Percentiles rank a stretch among this genome's conserved stretches.
These are phyloP conservation scores for Microplitis mediator DNA, from an alignment of 1,140 invertebrate species.

Conservation along the genomic window DNA sequence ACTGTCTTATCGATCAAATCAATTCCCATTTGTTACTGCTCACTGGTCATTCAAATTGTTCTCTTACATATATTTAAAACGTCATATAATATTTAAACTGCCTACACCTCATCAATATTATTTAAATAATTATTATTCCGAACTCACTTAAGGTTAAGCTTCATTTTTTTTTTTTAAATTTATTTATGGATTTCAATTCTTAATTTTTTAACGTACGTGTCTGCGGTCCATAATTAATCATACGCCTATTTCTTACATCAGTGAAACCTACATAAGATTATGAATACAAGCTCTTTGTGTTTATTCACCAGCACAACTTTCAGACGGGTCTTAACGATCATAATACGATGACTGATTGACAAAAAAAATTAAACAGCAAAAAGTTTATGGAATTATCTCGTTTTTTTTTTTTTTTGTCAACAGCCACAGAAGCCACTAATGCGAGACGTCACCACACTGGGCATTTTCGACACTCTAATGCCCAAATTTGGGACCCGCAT, in stretches of 20 bases:
- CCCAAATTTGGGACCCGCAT: slow-evolving; percentile 75
- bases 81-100: too few species aligned
- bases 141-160: background rate
- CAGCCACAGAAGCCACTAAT: slow-evolving; percentile 38
- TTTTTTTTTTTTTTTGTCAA: slow-evolving; percentile 15
- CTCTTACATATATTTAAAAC: too few species aligned
- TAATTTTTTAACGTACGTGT: too few species aligned
- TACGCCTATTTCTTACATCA: background rate
- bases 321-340: background rate
- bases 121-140: too few species aligned
- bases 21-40: slow-evolving; percentile 18
- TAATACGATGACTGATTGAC: background rate
- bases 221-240: background rate
- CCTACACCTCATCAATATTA: too few species aligned
- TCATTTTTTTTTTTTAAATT: background rate
- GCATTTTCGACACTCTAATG: slow-evolving; percentile 68
- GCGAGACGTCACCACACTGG: slow-evolving; percentile 64
- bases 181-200: background rate
- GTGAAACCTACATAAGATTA: background rate
- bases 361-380: too few species aligned
- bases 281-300: background rate
- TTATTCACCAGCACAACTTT: background rate
- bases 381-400: too few species aligned
- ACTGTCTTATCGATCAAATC: slow-evolving; percentile 8
- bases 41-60: slow-evolving; percentile 2